Base-by-base conservation (phyloP, 2,888 invertebrate species). In the Patella depressa region DNA sequence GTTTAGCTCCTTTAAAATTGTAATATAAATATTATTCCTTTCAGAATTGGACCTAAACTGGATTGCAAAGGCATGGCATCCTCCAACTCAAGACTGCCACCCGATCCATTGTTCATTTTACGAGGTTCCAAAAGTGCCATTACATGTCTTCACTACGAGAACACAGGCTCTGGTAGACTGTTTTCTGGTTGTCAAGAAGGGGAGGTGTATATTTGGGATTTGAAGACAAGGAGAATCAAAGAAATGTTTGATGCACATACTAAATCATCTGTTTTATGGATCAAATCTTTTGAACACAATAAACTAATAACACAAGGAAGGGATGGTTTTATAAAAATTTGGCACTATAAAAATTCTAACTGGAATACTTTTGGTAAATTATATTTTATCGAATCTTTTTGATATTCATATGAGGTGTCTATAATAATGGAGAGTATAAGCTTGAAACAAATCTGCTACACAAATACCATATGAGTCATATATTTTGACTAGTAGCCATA, bases 301-400 rank as follows among this genome's bases (percentile, higher is more conserved):
- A 78, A 79, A 29, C 73, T 87, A 57, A n/a, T 88, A n/a, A 86
- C 87, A 55, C 86, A 87, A 29, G 87, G 88, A 4, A 80, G 87
- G 82, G 86, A 87, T 85, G 88, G 89, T 12, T 34, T 71, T 29
- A 77, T 87, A 19, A 82, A 81, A 73, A 45, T 85, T 0, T 89
- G 88, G 87, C 57, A 74, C n/a, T 70, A 65, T 15, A 57, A 54
- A 24, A 82, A 84, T 45, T 29, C 78, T 19, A 54, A 73, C 1
- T 45, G 45, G 45, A 45, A 45, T 45, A 9, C 9, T 45, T 45
- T 9, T 9, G 45, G 45, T 45, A 45, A 45, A 9, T 45, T 9
- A 7, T 45, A 45, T 45, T 45, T 45, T 45, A 9, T 45, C 1
- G 45, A 45, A 45, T 45, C 45, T 45, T 45, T 45, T 9, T 45